Evolutionary conservation across 2,113 vertebrate species (phyloP).

Genomic region (Phaethornis superciliosus): DNA sequence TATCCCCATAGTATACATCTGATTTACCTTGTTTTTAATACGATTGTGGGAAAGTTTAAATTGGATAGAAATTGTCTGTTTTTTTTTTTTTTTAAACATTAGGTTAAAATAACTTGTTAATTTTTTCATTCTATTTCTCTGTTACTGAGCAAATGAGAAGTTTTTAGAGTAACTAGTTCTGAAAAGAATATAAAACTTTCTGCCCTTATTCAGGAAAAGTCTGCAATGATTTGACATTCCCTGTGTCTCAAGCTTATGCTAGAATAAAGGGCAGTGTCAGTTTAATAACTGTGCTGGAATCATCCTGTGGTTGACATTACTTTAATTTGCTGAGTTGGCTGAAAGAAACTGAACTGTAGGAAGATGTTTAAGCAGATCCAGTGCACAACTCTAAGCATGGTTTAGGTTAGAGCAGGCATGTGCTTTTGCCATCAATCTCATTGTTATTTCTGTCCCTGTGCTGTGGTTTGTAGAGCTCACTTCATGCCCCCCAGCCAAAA

Average conservation of each 20-base stretch:
- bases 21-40: not conserved
- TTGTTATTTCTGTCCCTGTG: fast-evolving
- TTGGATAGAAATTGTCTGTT: not conserved
- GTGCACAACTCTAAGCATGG: not conserved
- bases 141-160: not conserved
- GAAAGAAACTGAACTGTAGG: not conserved
- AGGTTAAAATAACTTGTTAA: not conserved
- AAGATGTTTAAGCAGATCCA: not conserved
- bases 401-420: not conserved
- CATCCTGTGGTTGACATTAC: not conserved
- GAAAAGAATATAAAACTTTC: not conserved
- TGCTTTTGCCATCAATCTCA: not conserved
- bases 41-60: not conserved
- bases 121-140: not conserved
- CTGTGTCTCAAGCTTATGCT: not conserved
- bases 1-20: not conserved
- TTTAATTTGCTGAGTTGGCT: not conserved
- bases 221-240: not conserved
- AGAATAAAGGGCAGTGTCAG: not conserved
- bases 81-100: not conserved
- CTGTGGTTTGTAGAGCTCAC: not conserved
- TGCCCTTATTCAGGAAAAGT: not conserved
- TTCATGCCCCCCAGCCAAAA: not conserved
- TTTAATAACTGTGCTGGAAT: not conserved
- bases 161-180: not conserved